Evolutionary conservation across 2,888 invertebrate species (phyloP).

Genomic region (Perizoma affinitatum): DNA sequence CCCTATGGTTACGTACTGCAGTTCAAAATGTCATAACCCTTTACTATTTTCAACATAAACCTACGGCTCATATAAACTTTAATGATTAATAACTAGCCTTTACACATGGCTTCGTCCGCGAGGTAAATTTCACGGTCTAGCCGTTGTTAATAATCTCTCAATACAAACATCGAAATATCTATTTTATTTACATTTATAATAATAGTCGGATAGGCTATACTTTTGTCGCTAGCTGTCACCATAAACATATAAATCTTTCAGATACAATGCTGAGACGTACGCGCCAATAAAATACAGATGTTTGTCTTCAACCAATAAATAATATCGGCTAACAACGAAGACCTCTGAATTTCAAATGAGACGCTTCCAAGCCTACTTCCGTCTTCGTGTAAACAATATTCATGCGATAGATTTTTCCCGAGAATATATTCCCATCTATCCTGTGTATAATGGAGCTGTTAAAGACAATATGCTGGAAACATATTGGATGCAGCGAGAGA

Average conservation of each 20-base stretch:
- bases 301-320: slow-evolving; percentile 24
- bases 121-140: too few relatives aligned
- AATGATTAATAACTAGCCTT: too few relatives aligned
- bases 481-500: slow-evolving; percentile 82
- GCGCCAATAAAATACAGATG: neutral
- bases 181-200: too few relatives aligned
- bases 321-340: slow-evolving; percentile 19
- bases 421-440: slow-evolving; percentile 61
- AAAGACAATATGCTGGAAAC: slow-evolving; percentile 82
- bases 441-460: slow-evolving; percentile 81
- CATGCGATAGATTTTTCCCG: slow-evolving; percentile 57
- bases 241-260: neutral
- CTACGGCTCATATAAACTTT: too few relatives aligned
- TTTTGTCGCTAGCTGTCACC: neutral
- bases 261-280: neutral
- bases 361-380: slow-evolving; percentile 18
- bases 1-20: too few relatives aligned
- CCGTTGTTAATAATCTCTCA: too few relatives aligned
- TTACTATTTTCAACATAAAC: too few relatives aligned
- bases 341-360: slow-evolving; percentile 26
- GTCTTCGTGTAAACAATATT: slow-evolving; percentile 59
- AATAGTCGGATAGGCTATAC: too few relatives aligned
- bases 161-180: too few relatives aligned
- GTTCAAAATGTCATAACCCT: too few relatives aligned
- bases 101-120: too few relatives aligned